Evolutionary conservation across 2,888 invertebrate species (phyloP), one percentile per base, ranked within the genome.

Genomic region (Helobdella robusta): DNA sequence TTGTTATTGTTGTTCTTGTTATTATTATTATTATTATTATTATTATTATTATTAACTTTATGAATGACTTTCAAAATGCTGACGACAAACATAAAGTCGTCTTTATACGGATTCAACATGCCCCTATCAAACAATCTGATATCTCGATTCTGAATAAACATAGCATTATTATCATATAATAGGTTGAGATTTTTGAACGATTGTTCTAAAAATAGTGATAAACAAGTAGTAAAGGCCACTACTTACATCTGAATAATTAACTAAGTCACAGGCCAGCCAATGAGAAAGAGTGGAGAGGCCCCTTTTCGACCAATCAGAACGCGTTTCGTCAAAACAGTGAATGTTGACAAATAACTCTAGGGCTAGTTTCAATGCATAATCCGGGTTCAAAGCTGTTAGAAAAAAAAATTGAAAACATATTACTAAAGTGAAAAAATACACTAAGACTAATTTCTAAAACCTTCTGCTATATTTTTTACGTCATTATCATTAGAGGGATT

Each of bases 81-180:
- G 18, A 34, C 20, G 25, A 60, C 58, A 25, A 68, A 67, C 44
- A 18, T 28, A 30, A 69, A 28, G 32, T 74, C 71, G 64, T 78
- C 77, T 60, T 73, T 70, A 69, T 75, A 78, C 1, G 75, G 74
- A 68, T 78, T 78, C 73, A 76, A 73, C 66, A 77, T 77, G n/a
- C 76, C 75, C 64, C 73, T 74, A 69, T 77, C 77, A 73, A 78
- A 78, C 34, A 77, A 71, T 25, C 77, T 64, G 23, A 71, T 67
- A 18, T 69, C 68, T 32, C 66, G 60, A 6, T 66, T 66, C 66
- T 70, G 64, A 34, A 58, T 59, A 35, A 58, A 59, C 23, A 62
- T 40, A 11, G n/a, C 11, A 40, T 11, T 11, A 15, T 40, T n/a
- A 40, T 40, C 11, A 40, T 40, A 40, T 40, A 40, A 40, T 40